A percentile compares a stretch with the other conserved stretches of the same genome.
Conservation (phyloP, 2,888 invertebrate genomes). For the Campopleginae sp. region DNA sequence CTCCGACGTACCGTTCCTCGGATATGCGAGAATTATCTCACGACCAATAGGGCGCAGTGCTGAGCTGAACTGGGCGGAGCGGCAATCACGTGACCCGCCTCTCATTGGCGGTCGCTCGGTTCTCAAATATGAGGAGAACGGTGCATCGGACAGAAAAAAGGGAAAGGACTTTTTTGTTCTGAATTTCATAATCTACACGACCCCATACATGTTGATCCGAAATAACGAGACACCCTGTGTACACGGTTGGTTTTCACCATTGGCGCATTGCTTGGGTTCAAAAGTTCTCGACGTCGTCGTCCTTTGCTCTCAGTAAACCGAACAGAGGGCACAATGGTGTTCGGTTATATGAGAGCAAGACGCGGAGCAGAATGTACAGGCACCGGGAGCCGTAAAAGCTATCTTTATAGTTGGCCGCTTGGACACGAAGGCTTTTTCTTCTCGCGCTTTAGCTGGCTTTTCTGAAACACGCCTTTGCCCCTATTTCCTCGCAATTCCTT, state of each 20-base stretch:
- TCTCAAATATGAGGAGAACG: neutral
- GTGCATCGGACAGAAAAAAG: neutral
- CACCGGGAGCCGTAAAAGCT: conserved; percentile 71
- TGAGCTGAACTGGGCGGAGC: neutral
- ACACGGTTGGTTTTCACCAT: conserved; percentile 4
- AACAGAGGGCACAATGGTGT: conserved; percentile 36
- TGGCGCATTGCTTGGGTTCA: conserved; percentile 23
- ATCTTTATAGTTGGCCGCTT: conserved; percentile 73
- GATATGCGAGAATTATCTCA: neutral
- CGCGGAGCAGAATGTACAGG: conserved; percentile 55
- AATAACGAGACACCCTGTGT: conserved; percentile 5
- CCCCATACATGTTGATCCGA: neutral
- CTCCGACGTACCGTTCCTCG: neutral
- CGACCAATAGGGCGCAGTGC: neutral
- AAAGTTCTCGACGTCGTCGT: conserved; percentile 45
- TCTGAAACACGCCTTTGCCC: conserved; percentile 56
- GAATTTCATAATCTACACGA: neutral
- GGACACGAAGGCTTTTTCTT: conserved; percentile 56
- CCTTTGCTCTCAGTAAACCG: conserved; percentile 31
- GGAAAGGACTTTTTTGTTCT: neutral
- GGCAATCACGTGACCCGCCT: neutral
- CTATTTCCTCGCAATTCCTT: conserved; percentile 46
- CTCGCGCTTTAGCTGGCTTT: conserved; percentile 38
- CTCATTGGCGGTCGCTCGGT: neutral
- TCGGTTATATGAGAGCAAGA: conserved; percentile 54